Base-by-base conservation (phyloP, 2,888 invertebrate species). In the Galerucella nymphaeae region DNA sequence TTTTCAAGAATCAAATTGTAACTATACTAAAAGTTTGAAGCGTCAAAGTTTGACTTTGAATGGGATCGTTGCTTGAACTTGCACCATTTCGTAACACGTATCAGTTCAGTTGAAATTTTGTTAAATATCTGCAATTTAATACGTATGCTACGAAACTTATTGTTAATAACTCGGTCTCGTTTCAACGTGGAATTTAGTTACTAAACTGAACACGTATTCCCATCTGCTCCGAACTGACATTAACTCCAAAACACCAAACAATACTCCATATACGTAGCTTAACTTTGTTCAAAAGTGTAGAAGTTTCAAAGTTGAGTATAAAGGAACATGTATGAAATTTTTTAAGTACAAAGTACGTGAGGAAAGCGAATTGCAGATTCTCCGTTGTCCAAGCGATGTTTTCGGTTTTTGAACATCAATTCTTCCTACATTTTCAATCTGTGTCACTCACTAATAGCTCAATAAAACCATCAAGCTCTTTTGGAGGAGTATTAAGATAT, bases 251-350 rank as follows among this genome's bases (percentile, higher is more conserved):
- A 38, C 41, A 23, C 38, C 61, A 61, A 61, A 61, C 61, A 61
- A 38, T 61, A 41, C 61, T 61, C 16, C 61, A 61, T 61, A 38
- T 38, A 61, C 61, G 61, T 61, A 18, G 41, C 61, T 61, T 61
- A 61, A 61, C 61, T 61, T 61, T 61, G 30, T 38, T 38, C n/a
- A 38, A 61, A 30, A 38, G 61, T 58, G 13, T 13, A 13, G 14
- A 23, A 58, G 58, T 58, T 58, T 58, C 13, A 30, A n/a, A 58
- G 58, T 58, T 58, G 13, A 23, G 23, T 14, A 58, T 20, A 58
- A n/a, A 20, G 57, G 23, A 23, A 23, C 2, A 23, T 0, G 50
- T n/a, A 8, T 4, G 16, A 50, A 5, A 8, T n/a, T 50, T n/a
- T 45, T 2, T 4, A 45, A 45, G 14, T 45, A 45, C 45, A 11